Evolutionary conservation across 2,888 invertebrate species (phyloP).

Genomic region (Scaptodrosophila latifasciaeformis): DNA sequence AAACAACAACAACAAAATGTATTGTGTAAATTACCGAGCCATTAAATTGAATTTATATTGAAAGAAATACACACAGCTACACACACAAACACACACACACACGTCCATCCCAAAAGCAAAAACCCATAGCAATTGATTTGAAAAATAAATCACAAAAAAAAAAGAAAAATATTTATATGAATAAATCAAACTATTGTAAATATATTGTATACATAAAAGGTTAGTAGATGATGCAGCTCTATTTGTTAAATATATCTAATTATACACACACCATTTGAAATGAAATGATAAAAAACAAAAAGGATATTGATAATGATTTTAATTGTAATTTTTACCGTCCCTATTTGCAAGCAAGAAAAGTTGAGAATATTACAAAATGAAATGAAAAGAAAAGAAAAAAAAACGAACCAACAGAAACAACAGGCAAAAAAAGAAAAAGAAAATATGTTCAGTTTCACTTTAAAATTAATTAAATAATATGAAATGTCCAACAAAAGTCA

Average conservation of each 20-base stretch:
- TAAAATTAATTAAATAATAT: not conserved
- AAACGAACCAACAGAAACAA: not conserved
- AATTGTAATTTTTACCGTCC: constrained; percentile 75
- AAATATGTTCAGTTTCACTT: not conserved
- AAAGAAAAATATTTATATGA: no score
- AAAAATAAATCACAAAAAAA: constrained; percentile 32
- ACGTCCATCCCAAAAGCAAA: constrained; percentile 36
- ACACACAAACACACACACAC: constrained; percentile 34
- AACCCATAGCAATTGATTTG: constrained; percentile 48
- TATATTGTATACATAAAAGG: constrained; percentile 20
- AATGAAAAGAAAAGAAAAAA: no score
- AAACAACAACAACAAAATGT: constrained; percentile 38
- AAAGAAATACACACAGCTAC: constrained; percentile 36
- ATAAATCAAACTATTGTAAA: constrained; percentile 29
- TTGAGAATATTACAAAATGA: no score
- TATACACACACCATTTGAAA: constrained; percentile 11
- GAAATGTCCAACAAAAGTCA: no score
- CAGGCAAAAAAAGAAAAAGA: not conserved
- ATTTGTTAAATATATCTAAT: constrained; percentile 9
- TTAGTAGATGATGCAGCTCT: constrained; percentile 26
- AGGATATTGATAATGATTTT: constrained; percentile 70
- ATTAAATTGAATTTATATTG: constrained; percentile 74
- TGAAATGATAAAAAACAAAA: constrained; percentile 20
- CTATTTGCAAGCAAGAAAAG: no score
- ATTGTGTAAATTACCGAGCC: constrained; percentile 73